Conservation (phyloP, 2,113 vertebrate species). For the Nyctibius bracteatus region DNA sequence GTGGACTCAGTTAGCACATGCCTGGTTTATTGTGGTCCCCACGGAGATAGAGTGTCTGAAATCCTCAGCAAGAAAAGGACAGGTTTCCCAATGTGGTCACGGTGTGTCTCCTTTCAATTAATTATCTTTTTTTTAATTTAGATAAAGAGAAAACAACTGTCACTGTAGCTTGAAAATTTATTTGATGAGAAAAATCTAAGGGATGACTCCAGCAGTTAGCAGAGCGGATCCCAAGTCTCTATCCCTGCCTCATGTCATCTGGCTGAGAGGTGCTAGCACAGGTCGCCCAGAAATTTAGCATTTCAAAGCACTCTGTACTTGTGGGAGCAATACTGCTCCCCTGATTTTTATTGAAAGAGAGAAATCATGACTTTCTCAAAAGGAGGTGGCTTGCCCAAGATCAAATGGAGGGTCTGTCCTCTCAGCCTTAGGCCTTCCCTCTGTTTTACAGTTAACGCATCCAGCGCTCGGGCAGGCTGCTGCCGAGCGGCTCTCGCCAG, state of each 20-base stretch:
- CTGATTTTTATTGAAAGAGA: background rate
- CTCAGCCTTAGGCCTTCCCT: background rate
- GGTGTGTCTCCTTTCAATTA: background rate
- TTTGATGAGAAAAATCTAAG: background rate
- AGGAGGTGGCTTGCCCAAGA: background rate
- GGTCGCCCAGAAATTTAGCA: too few relatives aligned
- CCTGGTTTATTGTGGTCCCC: background rate
- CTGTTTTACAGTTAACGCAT: background rate
- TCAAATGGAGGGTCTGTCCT: too few relatives aligned
- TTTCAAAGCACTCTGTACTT: background rate
- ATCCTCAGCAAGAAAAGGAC: background rate
- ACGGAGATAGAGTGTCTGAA: background rate
- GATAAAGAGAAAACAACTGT: background rate
- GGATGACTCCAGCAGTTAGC: background rate
- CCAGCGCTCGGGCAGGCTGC: background rate
- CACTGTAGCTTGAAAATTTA: background rate
- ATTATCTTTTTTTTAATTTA: background rate
- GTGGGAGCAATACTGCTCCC: background rate
- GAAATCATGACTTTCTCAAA: background rate
- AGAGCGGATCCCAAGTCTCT: background rate
- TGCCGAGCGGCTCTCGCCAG: background rate
- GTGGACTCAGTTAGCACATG: background rate
- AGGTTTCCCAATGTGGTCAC: background rate
- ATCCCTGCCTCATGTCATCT: background rate
- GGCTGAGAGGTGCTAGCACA: background rate